Conservation (phyloP, 2,888 invertebrate genomes). For the Hirtodrosophila alboralis region DNA sequence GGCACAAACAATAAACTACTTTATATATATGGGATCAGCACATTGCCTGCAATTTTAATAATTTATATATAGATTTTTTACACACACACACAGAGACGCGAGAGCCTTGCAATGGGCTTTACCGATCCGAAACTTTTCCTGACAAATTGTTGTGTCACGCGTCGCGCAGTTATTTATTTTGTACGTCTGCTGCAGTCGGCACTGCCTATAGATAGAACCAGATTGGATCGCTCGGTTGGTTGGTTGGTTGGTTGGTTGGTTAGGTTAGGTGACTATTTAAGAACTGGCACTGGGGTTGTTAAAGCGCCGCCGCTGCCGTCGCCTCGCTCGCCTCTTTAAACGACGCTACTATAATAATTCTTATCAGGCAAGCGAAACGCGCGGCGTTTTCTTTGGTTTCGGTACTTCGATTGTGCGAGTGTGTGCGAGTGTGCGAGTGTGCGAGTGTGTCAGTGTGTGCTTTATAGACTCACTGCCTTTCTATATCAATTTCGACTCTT, state of each 20-base stretch:
- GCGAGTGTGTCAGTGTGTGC: conserved; percentile 18
- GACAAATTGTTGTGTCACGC: conserved; percentile 35
- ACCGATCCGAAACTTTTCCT: conserved; percentile 20
- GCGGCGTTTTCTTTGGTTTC: conserved; percentile 53
- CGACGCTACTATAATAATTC: conserved; percentile 33
- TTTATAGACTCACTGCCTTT: conserved; percentile 15
- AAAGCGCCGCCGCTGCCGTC: conserved; percentile 19
- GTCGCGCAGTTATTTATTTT: conserved; percentile 18
- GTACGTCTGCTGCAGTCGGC: too few species aligned
- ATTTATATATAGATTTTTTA: neutral
- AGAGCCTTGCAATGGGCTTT: conserved; percentile 1
- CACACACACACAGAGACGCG: conserved; percentile 26
- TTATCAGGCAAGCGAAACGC: conserved; percentile 52
- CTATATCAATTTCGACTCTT: conserved; percentile 30
- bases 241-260: conserved; percentile 23
- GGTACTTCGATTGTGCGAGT: conserved; percentile 21
- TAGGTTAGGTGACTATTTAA: conserved; percentile 37
- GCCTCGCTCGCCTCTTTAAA: conserved; percentile 14
- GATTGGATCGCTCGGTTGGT: conserved; percentile 42
- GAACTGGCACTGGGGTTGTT: conserved; percentile 32
- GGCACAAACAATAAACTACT: conserved; percentile 19
- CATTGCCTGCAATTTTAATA: conserved; percentile 16
- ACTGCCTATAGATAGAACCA: conserved; percentile 43
- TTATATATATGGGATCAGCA: conserved; percentile 1
- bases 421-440: conserved; percentile 20